Evolutionary conservation across 2,113 vertebrate genomes (phyloP), one percentile per base, ranked within the genome.

Genomic region (Aldabrachelys gigantea): DNA sequence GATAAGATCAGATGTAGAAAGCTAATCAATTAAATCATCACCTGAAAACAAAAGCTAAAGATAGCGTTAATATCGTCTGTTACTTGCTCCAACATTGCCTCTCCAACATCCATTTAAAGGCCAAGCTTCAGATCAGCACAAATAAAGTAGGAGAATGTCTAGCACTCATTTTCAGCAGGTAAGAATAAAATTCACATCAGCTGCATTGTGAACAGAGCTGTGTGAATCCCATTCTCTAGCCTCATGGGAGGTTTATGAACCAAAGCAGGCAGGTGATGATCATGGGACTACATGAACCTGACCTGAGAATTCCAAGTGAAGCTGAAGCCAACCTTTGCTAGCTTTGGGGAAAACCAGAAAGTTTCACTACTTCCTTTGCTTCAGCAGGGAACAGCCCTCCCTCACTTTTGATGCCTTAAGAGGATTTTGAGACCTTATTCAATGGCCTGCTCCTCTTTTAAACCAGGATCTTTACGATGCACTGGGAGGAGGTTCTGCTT

Each of bases 171-270:
- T 94, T 94, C 41, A 89, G 44, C 27, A 5, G 94, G 31, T 19
- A 78, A 5, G 25, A 93, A 83, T 22, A 82, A 82, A 96, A 88
- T 88, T 31, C 25, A 91, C 79, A 97, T 95, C 78, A 80, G 44
- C 54, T 91, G 83, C 93, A 87, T 80, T 89, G 91, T 84, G 84
- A 86, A 75, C 59, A 75, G 76, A 95, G 29, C 25, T 86, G n/a
- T 72, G 49, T n/a, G 89, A 89, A 54, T 85, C 87, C 75, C 78
- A 90, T 35, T 29, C 52, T 90, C 91, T 76, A 85, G 85, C 24
- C 24, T 78, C 75, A 78, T 27, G 75, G 41, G 75, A 47, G 41
- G 38, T n/a, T 72, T 72, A 72, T 72, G 19, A 72, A 38, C 65
- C n/a, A 72, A 72, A 72, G 62, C 35, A 69, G 62, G 62, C 16